These are phyloP conservation scores for Spinus olivaceus DNA, from an alignment of 2,797 vertebrate species.

Conservation along the genomic window DNA sequence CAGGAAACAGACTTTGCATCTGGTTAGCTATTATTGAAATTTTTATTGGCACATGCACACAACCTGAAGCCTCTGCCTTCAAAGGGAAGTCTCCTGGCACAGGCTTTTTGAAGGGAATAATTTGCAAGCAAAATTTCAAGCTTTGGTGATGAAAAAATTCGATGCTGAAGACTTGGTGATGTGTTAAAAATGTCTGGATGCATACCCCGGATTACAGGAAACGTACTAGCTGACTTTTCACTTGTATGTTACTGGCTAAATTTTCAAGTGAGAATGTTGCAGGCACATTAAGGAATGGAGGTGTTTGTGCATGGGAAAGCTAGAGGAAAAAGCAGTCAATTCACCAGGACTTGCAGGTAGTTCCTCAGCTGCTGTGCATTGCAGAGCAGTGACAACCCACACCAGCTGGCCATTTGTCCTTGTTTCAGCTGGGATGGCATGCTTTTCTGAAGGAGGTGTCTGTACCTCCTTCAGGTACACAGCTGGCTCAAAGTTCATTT, in stretches of 20 bases:
- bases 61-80: not conserved
- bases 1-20: not conserved
- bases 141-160: not conserved
- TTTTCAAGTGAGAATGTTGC: not conserved
- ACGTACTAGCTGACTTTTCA: not conserved
- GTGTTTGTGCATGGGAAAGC: not conserved
- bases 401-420: not conserved
- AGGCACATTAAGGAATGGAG: not conserved
- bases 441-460: not conserved
- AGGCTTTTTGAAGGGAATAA: not conserved
- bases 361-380: not conserved
- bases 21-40: not conserved
- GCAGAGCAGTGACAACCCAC: not conserved
- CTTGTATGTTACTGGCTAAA: not conserved
- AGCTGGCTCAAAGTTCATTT: not conserved
- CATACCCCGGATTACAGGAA: not conserved
- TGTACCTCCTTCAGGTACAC: not conserved
- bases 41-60: not conserved
- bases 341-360: not conserved
- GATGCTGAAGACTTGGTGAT: not conserved
- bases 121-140: not conserved
- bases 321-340: not conserved
- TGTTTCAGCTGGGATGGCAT: not conserved
- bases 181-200: not conserved
- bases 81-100: not conserved